These are phyloP conservation scores for Hemitrygon akajei DNA, from an alignment of 2,797 vertebrate genomes.

Conservation along the genomic window DNA sequence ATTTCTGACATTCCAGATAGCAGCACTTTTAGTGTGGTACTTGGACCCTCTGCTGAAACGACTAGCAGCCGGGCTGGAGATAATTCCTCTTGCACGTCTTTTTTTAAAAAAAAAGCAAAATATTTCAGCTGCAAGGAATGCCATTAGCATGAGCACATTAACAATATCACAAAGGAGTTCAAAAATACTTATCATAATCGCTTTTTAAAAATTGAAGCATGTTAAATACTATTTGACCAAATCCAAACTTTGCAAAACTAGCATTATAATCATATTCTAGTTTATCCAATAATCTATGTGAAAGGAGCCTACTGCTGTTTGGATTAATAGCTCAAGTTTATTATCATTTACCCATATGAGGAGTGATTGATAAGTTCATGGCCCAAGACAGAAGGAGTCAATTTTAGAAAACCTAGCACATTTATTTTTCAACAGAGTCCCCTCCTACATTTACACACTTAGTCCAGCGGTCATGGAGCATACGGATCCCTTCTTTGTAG, in stretches of 20 bases:
- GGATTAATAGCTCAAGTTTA: neutral
- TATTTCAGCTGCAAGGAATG: neutral
- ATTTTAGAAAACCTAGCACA: too few species aligned
- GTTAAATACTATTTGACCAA: neutral
- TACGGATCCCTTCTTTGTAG: too few species aligned
- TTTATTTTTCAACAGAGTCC: too few species aligned
- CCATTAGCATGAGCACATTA: neutral
- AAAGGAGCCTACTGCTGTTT: slow-evolving; percentile 10
- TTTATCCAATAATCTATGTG: neutral
- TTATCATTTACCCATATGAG: too few species aligned
- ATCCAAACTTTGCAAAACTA: neutral
- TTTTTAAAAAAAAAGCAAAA: slow-evolving; percentile 39
- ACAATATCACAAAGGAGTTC: neutral
- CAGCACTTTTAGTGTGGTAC: slow-evolving; percentile 71
- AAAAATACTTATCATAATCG: neutral
- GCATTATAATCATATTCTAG: neutral
- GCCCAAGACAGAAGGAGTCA: too few species aligned
- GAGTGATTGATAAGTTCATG: too few species aligned
- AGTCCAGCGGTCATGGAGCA: too few species aligned
- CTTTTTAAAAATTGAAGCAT: neutral
- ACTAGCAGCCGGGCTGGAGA: slow-evolving; percentile 85
- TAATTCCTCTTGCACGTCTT: slow-evolving; percentile 81
- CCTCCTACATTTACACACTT: too few species aligned
- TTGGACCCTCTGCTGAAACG: slow-evolving; percentile 82
- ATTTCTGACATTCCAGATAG: slow-evolving; percentile 56